These are phyloP conservation scores for Aethes cnicana DNA, from an alignment of 2,888 invertebrate genomes.

Conservation along the genomic window DNA sequence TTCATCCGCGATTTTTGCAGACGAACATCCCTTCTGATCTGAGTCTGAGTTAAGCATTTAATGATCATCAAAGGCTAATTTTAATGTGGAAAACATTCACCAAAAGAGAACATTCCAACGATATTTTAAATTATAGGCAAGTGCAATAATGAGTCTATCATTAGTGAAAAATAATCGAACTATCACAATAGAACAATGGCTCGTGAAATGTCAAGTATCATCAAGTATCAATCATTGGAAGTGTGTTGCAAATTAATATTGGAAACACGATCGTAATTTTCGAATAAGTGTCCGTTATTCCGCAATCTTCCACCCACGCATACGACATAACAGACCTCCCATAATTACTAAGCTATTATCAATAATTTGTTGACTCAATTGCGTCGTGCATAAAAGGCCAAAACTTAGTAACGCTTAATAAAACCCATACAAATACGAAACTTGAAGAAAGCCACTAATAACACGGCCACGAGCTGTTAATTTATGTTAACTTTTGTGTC, in stretches of 20 bases:
- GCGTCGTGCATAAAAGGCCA: slow-evolving; percentile 26
- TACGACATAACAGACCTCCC: slow-evolving; percentile 13
- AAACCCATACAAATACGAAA: slow-evolving; percentile 47
- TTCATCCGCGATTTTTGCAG: too few relatives aligned
- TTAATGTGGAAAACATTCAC: too few relatives aligned
- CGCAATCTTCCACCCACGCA: slow-evolving; percentile 23
- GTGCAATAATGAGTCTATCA: slow-evolving; percentile 1
- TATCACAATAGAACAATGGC: slow-evolving; percentile 16
- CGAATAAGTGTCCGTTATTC: slow-evolving; percentile 23
- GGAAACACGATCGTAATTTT: slow-evolving; percentile 27
- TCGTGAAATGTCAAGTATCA: slow-evolving; percentile 26
- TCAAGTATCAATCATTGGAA: slow-evolving; percentile 5
- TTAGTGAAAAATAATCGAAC: slow-evolving; percentile 10
- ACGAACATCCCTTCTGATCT: too few relatives aligned
- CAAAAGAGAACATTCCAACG: too few relatives aligned
- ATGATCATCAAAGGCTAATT: too few relatives aligned
- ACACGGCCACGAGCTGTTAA: slow-evolving; percentile 61
- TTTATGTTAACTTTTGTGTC: slow-evolving; percentile 53
- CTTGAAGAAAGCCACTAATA: slow-evolving; percentile 57
- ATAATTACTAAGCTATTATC: slow-evolving; percentile 28
- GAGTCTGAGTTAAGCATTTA: too few relatives aligned
- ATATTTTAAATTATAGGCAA: too few relatives aligned
- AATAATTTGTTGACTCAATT: slow-evolving; percentile 24
- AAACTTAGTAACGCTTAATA: slow-evolving; percentile 31
- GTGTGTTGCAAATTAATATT: slow-evolving; percentile 25